These are phyloP conservation scores for Cebuella pygmaea DNA, from an alignment of 2,797 vertebrate species.

Conservation along the genomic window DNA sequence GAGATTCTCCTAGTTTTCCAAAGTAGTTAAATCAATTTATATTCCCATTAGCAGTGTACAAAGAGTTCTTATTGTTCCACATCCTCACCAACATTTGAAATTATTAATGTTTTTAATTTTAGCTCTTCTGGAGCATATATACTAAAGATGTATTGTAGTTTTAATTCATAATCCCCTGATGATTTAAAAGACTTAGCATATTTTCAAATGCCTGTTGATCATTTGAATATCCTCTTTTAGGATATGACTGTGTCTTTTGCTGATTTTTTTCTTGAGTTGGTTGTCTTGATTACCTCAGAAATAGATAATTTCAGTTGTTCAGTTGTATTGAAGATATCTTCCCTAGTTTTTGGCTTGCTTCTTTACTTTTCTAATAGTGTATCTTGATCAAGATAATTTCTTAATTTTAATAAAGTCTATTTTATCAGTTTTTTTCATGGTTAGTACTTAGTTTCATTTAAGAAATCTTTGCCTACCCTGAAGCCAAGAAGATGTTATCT, in stretches of 20 bases:
- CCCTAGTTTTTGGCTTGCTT: background rate
- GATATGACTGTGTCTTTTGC: background rate
- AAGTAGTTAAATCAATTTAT: background rate
- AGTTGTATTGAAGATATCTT: background rate
- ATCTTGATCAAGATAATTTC: background rate
- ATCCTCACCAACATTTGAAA: background rate
- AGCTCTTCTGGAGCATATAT: background rate
- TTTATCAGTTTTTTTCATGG: background rate
- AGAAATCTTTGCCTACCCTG: background rate
- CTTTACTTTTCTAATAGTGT: background rate
- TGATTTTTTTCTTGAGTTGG: background rate
- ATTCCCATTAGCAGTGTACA: background rate
- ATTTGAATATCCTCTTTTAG: conserved; percentile 11
- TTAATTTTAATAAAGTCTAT: background rate
- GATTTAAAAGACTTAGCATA: background rate
- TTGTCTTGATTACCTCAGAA: background rate
- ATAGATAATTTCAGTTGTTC: background rate
- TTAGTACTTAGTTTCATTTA: background rate
- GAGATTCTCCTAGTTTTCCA: background rate
- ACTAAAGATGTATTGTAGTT: background rate
- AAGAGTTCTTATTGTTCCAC: background rate
- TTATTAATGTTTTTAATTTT: background rate
- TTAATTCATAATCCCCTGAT: background rate
- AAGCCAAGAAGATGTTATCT: background rate
- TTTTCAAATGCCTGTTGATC: background rate